Conservation (phyloP, 2,888 invertebrate genomes). For the Acanthopleura granulata region DNA sequence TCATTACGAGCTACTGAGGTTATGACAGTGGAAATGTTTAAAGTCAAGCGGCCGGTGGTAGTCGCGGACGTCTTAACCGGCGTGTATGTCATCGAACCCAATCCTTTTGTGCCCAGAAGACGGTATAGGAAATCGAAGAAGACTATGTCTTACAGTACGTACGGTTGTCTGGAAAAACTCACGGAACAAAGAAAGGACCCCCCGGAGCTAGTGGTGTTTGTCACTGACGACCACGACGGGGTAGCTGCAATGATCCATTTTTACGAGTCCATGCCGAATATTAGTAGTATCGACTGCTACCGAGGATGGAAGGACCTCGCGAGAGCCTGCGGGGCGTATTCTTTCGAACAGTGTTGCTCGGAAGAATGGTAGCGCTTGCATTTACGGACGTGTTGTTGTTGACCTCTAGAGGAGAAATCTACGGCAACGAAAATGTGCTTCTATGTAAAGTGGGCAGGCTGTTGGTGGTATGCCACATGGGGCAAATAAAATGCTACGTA, state of each 20-base stretch:
- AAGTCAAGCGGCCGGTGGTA: not conserved
- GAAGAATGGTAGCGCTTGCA: not conserved
- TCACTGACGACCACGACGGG: not conserved
- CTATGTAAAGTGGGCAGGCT: not conserved
- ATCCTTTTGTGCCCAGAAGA: not conserved
- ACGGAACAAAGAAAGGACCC: not conserved
- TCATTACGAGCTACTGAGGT: not conserved
- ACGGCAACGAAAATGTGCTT: slow-evolving; percentile 4
- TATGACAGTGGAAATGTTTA: not conserved
- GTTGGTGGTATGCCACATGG: not conserved
- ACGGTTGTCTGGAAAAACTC: not conserved
- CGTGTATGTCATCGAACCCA: not conserved
- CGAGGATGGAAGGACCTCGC: not conserved
- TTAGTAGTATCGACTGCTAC: not conserved
- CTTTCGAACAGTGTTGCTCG: not conserved
- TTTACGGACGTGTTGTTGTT: not conserved
- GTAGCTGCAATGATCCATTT: not conserved
- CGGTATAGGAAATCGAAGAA: not conserved
- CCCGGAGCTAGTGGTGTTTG: not conserved
- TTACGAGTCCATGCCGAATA: not conserved
- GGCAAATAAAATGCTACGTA: not conserved
- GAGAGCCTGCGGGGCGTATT: not conserved
- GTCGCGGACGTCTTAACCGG: not conserved
- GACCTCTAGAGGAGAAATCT: not conserved
- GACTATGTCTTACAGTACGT: not conserved